phyloP scores from a whole-genome alignment of 2,888 invertebrate genomes.

The Aplocera efformata region DNA sequence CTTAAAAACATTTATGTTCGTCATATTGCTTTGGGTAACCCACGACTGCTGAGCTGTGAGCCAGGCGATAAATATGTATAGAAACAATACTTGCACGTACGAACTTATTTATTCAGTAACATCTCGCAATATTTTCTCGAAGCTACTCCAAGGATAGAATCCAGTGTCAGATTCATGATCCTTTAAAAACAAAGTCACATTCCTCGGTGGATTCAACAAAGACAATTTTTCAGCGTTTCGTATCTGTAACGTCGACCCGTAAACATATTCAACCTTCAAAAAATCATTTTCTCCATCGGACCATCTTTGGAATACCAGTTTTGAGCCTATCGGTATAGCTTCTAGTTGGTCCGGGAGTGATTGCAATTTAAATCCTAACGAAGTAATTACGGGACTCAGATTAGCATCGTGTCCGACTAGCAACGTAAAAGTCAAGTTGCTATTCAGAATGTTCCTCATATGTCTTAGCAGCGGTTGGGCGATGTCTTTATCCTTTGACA shows the following conservation, averaged over 20 bases:
- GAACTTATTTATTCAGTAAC: conserved; percentile 25
- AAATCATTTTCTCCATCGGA: conserved; percentile 36
- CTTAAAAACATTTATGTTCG: too few species aligned
- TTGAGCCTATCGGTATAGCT: conserved; percentile 58
- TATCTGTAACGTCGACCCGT: conserved; percentile 47
- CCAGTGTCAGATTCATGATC: conserved; percentile 43
- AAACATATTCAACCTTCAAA: conserved; percentile 57
- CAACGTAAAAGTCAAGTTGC: conserved; percentile 37
- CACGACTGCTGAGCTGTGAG: too few species aligned
- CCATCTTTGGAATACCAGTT: conserved; percentile 64
- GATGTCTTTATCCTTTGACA: conserved; percentile 41
- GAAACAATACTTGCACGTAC: too few species aligned
- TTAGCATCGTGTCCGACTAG: conserved; percentile 65
- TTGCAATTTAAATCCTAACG: conserved; percentile 47
- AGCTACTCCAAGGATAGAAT: conserved; percentile 51
- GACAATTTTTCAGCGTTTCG: conserved; percentile 39
- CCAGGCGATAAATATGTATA: too few species aligned
- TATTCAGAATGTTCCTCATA: conserved; percentile 40
- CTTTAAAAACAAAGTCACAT: conserved; percentile 41
- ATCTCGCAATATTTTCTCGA: conserved; percentile 25
- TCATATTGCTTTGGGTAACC: too few species aligned
- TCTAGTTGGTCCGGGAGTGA: conserved; percentile 49
- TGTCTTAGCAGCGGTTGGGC: conserved; percentile 45
- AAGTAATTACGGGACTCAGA: conserved; percentile 42
- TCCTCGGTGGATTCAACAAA: conserved; percentile 42